Evolutionary conservation across 2,113 vertebrate species (phyloP).

Genomic region (Sturnira hondurensis): DNA sequence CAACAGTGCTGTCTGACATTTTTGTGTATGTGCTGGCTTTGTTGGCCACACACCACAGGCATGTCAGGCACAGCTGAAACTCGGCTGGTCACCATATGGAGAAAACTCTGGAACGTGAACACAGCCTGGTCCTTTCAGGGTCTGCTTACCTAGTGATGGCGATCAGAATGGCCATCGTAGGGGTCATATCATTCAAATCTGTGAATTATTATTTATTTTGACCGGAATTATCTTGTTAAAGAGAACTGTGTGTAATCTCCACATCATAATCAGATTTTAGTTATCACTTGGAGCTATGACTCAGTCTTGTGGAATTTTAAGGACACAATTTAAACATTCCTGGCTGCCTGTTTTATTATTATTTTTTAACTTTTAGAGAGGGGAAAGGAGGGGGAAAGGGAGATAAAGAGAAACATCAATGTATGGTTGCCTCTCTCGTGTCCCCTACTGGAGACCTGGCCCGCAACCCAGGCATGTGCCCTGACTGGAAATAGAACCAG

Average conservation of each 20-base stretch:
- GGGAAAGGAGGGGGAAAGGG: no score
- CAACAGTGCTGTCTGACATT: no score
- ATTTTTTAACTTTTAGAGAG: background rate
- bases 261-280: background rate
- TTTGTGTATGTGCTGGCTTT: background rate
- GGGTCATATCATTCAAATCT: background rate
- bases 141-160: background rate
- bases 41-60: background rate
- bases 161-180: background rate
- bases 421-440: no score
- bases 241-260: background rate
- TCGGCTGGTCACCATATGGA: background rate
- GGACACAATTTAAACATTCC: background rate
- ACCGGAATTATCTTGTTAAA: background rate
- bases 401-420: no score
- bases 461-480: no score
- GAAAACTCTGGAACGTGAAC: background rate
- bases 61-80: background rate
- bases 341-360: no score
- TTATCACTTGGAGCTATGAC: background rate
- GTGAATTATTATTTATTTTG: background rate
- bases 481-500: no score
- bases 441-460: no score
- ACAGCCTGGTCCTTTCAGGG: background rate
- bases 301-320: conserved; percentile 38